phyloP scores from a whole-genome alignment of 2,113 vertebrate genomes.

The Mormyrus lacerda region DNA sequence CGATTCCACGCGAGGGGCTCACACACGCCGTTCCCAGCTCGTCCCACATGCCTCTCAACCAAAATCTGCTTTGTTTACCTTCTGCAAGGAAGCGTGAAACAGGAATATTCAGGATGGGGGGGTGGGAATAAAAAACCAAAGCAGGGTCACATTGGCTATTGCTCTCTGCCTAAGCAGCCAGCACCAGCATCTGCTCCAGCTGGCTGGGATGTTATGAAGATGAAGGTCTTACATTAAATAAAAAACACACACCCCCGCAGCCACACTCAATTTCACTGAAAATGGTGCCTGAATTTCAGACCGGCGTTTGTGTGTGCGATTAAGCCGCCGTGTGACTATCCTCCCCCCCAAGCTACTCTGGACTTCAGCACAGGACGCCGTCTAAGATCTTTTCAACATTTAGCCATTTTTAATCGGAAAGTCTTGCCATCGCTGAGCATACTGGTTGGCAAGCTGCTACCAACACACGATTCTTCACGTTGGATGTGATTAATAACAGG shows the following conservation, averaged over 20 bases:
- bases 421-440: not conserved
- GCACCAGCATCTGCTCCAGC: not conserved
- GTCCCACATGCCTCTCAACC: not conserved
- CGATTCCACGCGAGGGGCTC: not conserved
- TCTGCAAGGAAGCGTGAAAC: too few relatives aligned
- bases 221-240: not conserved
- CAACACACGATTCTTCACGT: not conserved
- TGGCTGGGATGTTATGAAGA: not conserved
- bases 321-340: not conserved
- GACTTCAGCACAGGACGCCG: not conserved
- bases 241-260: not conserved
- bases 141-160: not conserved
- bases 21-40: not conserved
- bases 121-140: not conserved
- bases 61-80: not conserved
- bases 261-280: not conserved
- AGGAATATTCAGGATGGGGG: not conserved
- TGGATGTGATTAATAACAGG: not conserved
- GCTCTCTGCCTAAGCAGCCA: not conserved
- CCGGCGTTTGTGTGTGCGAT: not conserved
- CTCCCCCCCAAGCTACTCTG: not conserved
- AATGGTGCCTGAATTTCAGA: not conserved
- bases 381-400: not conserved
- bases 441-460: not conserved
- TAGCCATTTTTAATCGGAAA: not conserved